Conservation (phyloP, 2,797 vertebrate genomes). For the Enteromius radiatus region DNA sequence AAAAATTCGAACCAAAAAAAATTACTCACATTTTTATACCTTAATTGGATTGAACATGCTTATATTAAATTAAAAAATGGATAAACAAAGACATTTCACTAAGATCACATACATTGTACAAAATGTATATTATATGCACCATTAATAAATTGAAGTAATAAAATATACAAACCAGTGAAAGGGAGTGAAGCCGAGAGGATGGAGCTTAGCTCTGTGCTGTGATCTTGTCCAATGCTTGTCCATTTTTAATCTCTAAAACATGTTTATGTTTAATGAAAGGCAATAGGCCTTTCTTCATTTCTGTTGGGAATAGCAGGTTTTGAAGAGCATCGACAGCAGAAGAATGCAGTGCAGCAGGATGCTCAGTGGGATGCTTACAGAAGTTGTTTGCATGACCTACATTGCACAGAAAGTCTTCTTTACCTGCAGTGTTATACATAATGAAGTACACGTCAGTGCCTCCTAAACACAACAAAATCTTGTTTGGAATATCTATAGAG, state of each 20-base stretch:
- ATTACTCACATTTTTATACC: neutral
- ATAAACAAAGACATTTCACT: neutral
- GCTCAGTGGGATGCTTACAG: neutral
- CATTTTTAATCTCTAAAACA: neutral
- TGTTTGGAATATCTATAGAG: neutral
- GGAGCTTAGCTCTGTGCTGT: neutral
- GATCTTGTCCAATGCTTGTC: neutral
- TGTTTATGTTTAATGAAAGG: neutral
- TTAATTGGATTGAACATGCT: neutral
- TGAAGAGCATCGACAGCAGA: neutral
- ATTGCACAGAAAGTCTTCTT: neutral
- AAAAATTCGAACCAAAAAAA: no score
- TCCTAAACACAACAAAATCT: neutral
- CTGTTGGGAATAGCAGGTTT: neutral
- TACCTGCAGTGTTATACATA: neutral
- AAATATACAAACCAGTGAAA: neutral
- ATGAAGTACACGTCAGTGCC: neutral
- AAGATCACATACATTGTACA: neutral
- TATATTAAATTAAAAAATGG: neutral
- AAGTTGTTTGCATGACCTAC: conserved; percentile 2
- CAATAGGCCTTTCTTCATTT: neutral
- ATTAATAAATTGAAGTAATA: neutral
- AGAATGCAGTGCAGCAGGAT: no score
- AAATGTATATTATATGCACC: neutral
- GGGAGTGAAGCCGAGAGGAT: neutral